A percentile compares a stretch with the other conserved stretches of the same genome.
Conservation (phyloP, 2,113 vertebrate genomes). For the Dipodomys ordii region DNA sequence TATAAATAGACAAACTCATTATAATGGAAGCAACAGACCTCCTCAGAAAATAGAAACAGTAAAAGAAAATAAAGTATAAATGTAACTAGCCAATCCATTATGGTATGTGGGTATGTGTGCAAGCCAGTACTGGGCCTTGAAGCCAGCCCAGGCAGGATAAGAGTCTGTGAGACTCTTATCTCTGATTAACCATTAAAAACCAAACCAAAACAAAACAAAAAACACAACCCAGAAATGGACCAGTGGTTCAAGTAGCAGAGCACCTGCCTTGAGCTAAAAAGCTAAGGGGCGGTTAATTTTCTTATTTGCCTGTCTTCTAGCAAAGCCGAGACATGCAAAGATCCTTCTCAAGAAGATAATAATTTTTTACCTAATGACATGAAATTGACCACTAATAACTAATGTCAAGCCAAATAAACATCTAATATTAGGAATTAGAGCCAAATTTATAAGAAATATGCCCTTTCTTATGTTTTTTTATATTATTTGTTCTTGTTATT, state of each 20-base stretch:
- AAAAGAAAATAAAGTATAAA: not conserved
- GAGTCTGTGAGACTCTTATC: too few relatives aligned
- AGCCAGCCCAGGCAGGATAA: too few relatives aligned
- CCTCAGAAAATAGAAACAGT: slow-evolving; percentile 56
- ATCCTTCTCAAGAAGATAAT: not conserved
- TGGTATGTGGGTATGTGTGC: too few relatives aligned
- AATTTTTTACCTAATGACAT: not conserved
- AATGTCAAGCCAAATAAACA: not conserved
- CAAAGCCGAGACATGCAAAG: not conserved
- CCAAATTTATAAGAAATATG: not conserved
- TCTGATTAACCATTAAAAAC: too few relatives aligned
- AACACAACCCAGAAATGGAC: too few relatives aligned
- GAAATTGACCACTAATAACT: not conserved
- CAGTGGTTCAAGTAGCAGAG: too few relatives aligned
- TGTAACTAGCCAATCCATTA: not conserved
- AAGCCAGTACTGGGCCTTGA: too few relatives aligned
- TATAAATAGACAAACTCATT: slow-evolving; percentile 67
- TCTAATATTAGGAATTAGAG: not conserved
- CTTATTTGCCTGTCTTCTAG: not conserved
- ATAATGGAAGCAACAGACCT: slow-evolving; percentile 59
- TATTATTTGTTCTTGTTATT: not conserved
- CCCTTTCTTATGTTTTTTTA: not conserved
- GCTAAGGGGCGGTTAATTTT: not conserved
- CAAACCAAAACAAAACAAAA: too few relatives aligned
- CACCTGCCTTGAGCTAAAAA: too few relatives aligned